Evolutionary conservation across 2,888 invertebrate genomes (phyloP).

Genomic region (Arge pagana): DNA sequence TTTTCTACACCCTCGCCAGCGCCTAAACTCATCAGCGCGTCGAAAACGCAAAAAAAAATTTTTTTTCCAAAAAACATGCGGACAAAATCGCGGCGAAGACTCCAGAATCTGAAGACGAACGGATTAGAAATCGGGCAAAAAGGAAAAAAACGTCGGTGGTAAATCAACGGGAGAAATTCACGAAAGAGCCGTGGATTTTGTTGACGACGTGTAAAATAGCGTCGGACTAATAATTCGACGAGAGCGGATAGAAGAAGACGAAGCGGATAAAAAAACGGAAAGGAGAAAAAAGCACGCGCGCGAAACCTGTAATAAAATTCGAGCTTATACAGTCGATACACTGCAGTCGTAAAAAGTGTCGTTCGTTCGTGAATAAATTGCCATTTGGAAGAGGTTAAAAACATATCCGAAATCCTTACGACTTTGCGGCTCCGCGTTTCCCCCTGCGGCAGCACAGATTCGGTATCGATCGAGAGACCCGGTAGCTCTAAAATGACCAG

Average conservation of each 20-base stretch:
- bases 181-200: background rate
- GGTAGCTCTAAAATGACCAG: too few species aligned
- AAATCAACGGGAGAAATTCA: background rate
- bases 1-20: too few species aligned
- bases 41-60: too few species aligned
- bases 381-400: too few species aligned
- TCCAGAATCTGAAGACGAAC: slow-evolving; percentile 3
- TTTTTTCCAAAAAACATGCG: background rate
- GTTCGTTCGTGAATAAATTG: too few species aligned
- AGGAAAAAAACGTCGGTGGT: slow-evolving; percentile 3
- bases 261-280: slow-evolving; percentile 4
- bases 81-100: background rate
- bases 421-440: too few species aligned
- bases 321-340: too few species aligned
- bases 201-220: too few species aligned
- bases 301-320: too few species aligned
- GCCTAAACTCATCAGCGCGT: too few species aligned
- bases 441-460: background rate
- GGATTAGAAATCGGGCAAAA: slow-evolving; percentile 10
- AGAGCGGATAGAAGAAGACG: background rate
- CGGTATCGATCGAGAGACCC: background rate
- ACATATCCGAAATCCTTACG: too few species aligned
- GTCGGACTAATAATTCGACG: background rate
- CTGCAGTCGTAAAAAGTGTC: too few species aligned
- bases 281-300: slow-evolving; percentile 19